Percentiles rank a stretch among this genome's conserved stretches.
Conservation (phyloP, 92 coral and sea anemone species). For the Muricea muricata region DNA sequence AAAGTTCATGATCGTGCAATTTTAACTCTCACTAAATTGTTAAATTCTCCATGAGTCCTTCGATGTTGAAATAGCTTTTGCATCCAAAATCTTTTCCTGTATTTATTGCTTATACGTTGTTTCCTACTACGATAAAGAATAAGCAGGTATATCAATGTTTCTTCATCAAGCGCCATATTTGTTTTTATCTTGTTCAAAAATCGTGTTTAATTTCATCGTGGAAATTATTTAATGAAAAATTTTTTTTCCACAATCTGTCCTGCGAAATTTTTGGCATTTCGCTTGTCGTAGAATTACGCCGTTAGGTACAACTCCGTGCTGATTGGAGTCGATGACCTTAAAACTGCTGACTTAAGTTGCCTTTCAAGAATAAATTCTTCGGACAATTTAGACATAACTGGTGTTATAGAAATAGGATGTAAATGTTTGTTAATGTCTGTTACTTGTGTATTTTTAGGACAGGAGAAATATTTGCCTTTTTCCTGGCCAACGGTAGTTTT, state of each 20-base stretch:
- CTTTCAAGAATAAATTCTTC: conserved; percentile 13
- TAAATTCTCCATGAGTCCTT: background rate
- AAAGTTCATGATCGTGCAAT: background rate
- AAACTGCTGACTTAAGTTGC: no score
- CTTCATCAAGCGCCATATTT: background rate
- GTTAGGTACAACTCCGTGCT: no score
- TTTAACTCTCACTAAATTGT: background rate
- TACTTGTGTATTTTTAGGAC: background rate
- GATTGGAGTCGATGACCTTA: no score
- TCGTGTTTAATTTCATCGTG: background rate
- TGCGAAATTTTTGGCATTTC: no score
- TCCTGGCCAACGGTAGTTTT: conserved; percentile 11
- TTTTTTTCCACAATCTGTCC: no score
- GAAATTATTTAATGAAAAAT: no score
- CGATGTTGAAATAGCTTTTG: background rate
- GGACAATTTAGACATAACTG: conserved; percentile 16
- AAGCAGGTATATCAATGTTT: no score
- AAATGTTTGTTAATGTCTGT: conserved; percentile 21
- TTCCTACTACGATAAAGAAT: no score
- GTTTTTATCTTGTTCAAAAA: background rate
- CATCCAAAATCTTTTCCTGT: no score
- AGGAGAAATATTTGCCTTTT: conserved; percentile 1
- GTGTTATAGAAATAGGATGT: conserved; percentile 22
- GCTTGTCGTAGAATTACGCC: no score
- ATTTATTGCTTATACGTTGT: no score